Base-by-base conservation (phyloP, 2,888 invertebrate genomes). In the Atherix ibis region DNA sequence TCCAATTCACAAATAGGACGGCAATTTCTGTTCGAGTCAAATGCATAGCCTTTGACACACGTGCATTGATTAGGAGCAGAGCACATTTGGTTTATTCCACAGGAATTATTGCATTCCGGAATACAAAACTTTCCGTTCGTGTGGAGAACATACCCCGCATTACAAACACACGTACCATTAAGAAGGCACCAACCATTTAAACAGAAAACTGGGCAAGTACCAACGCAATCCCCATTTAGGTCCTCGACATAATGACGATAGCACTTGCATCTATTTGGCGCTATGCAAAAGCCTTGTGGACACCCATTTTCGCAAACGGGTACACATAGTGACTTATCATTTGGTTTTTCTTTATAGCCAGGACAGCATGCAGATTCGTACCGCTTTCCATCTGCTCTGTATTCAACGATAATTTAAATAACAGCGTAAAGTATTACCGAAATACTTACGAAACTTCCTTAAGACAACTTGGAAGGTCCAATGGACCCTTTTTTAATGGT, bases 181-280 rank as follows among this genome's bases (percentile, higher is more conserved):
- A 48, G 56, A 5, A 50, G 44, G 40, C 68, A 68, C 8, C 49
- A 43, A 3, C 64, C 63, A 41, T 64, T 60, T 4, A 46, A 43
- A 36, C 60, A 60, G n/a, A 51, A 52, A 38, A 59, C 30, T 5
- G 58, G 58, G 15, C 58, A 59, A 10, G 49, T 47, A 25, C 54
- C 52, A 4, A 59, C 56, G 30, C 59, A 59, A 34, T 58, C 53
- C 0, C 51, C 55, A 32, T 47, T 51, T 37, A 56, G 52, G 35
- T 51, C 58, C 39, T 47, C 47, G 5, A 54, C 51, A 28, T 51
- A 58, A 19, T 52, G 52, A 2, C 55, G 46, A 3, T 57, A 53
- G 44, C 77, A 78, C 17, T 56, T 57, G 49, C 77, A 77, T 2
- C 58, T 52, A 42, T 72, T 68, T 3, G 71, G 68, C 1, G 64